phyloP scores from a whole-genome alignment of 2,888 invertebrate species.

The Cheilosia urbana region DNA sequence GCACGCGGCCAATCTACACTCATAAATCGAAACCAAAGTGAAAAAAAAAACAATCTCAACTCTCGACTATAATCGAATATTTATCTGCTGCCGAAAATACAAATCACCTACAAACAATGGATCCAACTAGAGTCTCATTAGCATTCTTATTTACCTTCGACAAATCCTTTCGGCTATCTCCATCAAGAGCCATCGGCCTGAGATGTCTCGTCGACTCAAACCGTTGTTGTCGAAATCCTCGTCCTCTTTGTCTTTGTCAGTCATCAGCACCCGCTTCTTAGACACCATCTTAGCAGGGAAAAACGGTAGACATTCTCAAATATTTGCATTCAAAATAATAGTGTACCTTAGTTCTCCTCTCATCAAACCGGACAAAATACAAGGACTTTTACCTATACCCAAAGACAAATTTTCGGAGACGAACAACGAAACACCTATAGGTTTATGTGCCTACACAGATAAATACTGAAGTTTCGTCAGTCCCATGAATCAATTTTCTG shows the following conservation, averaged over 20 bases:
- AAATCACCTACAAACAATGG: conserved; percentile 66
- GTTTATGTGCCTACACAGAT: background rate
- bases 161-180: conserved; percentile 61
- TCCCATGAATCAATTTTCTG: conserved; percentile 62
- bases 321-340: conserved; percentile 68
- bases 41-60: background rate
- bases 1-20: background rate
- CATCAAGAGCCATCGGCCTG: conserved; percentile 19
- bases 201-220: conserved; percentile 19
- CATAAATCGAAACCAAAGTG: background rate
- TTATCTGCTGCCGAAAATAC: conserved; percentile 31
- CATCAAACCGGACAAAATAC: conserved; percentile 1
- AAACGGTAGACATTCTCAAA: conserved; percentile 49
- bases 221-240: background rate
- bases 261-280: conserved; percentile 7
- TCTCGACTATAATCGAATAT: conserved; percentile 16
- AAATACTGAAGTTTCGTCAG: conserved; percentile 18
- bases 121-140: conserved; percentile 65
- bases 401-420: background rate
- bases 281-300: conserved; percentile 29
- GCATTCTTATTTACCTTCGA: conserved; percentile 60
- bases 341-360: conserved; percentile 7
- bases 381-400: conserved; percentile 5
- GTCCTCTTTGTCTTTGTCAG: background rate
- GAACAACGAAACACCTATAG: background rate